A percentile compares a stretch with the other conserved stretches of the same genome.
Evolutionary conservation across 2,113 vertebrate species (phyloP).

Genomic region (Sterrhoptilus dennistouni): DNA sequence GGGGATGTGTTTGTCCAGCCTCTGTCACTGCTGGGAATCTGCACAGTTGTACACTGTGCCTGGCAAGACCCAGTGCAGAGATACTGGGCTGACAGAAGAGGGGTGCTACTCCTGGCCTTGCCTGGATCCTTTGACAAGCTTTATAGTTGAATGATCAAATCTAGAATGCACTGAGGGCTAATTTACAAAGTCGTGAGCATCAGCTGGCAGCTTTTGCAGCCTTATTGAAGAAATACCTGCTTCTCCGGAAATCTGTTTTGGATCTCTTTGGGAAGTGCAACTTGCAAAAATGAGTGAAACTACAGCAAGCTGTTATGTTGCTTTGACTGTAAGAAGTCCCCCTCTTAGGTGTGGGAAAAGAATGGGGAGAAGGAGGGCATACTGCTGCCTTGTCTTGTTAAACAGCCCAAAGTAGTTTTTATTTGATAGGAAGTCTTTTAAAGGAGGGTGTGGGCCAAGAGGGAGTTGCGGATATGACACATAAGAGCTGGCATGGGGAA

Average conservation of each 20-base stretch:
- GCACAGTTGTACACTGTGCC: fast-evolving
- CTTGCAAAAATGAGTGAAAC: background rate
- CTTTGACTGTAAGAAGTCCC: background rate
- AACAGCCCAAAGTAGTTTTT: background rate
- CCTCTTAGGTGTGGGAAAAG: background rate
- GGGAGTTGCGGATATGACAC: background rate
- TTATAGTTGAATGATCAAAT: background rate
- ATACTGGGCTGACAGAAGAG: background rate
- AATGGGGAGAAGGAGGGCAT: background rate
- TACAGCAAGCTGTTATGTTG: background rate
- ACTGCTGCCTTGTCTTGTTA: background rate
- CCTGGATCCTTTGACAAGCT: background rate
- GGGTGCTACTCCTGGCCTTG: background rate
- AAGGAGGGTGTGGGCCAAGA: background rate
- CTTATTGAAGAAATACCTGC: background rate
- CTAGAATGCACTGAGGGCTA: background rate
- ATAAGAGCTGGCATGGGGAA: background rate
- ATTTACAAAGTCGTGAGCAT: background rate
- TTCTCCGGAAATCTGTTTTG: background rate
- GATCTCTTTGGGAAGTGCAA: background rate
- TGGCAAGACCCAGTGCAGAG: background rate
- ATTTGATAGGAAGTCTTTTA: background rate
- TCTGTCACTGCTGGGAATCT: background rate
- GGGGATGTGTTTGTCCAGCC: background rate
- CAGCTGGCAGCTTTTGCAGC: background rate